Base-by-base conservation (phyloP, 2,888 invertebrate species). In the Xestia c-nigrum region DNA sequence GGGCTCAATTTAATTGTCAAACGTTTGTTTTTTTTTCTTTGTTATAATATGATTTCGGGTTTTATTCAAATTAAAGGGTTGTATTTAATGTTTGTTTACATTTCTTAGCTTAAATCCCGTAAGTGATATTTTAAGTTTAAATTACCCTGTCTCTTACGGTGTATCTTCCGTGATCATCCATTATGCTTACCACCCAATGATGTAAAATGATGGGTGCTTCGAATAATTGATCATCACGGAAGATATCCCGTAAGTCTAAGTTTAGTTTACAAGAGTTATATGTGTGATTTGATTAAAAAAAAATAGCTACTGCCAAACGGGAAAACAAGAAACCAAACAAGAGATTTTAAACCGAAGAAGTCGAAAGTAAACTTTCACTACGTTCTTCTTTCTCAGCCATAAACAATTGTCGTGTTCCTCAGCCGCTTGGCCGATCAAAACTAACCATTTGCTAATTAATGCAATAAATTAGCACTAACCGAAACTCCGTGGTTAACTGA, bases 391-490 rank as follows among this genome's bases (percentile, higher is more conserved):
- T 65, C 40, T 46, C 19, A n/a, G 19, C 14, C 40, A 24, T 5
- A 47, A 61, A 46, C 14, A 59, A 24, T 12, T 59, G 21, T 67
- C 70, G 66, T 73, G 72, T 82, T 31, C 61, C 40, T 19, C 21
- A 65, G 40, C 21, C 86, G 91, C 91, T 89, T 91, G 89, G 90
- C 67, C 90, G 92, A 95, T 94, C 92, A 93, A 93, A 95, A 91
- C 88, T 88, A 90, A 91, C 89, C 92, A 93, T 92, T 55, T 95
- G 95, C 95, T 95, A 96, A 95, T 96, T 95, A 95, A 94, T 93
- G 72, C 87, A 92, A 94, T 93, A 94, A 94, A 95, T 94, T 94
- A 93, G 93, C 92, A 93, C 94, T 93, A 93, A 92, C 92, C 90
- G 82, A 92, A 94, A 91, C 91, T 89, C 90, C 80, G 91, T 84